phyloP scores from a whole-genome alignment of 2,797 vertebrate species.

The Cyclopterus lumpus region DNA sequence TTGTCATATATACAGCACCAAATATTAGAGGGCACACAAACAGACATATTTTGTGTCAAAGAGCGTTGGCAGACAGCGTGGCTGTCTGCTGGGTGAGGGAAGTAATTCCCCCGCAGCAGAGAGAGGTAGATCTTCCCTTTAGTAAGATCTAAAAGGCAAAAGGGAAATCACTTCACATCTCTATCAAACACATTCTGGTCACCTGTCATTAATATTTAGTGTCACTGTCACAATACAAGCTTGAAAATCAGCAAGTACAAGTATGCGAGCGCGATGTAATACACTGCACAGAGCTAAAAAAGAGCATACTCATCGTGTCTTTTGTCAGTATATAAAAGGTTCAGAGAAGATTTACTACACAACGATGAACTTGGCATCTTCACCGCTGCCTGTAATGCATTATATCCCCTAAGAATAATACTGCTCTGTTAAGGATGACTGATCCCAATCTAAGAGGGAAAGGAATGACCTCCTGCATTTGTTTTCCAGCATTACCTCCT shows the following conservation, averaged over 20 bases:
- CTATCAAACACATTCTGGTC: slow-evolving; percentile 55
- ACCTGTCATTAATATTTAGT: slow-evolving; percentile 32
- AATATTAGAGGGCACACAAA: slow-evolving; percentile 70
- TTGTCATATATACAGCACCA: slow-evolving; percentile 78
- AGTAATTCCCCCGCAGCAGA: slow-evolving; percentile 58
- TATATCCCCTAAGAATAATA: slow-evolving; percentile 28
- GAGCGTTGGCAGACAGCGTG: slow-evolving; percentile 65
- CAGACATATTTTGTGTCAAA: slow-evolving; percentile 59
- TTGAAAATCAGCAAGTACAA: slow-evolving; percentile 39
- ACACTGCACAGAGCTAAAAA: slow-evolving; percentile 15
- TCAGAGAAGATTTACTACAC: slow-evolving; percentile 14
- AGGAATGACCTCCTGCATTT: slow-evolving; percentile 34
- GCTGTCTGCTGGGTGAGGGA: slow-evolving; percentile 57
- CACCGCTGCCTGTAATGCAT: slow-evolving; percentile 26
- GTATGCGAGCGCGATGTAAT: slow-evolving; percentile 40
- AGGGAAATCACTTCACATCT: slow-evolving; percentile 66
- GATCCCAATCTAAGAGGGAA: slow-evolving; percentile 40
- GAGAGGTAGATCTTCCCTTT: slow-evolving; percentile 78
- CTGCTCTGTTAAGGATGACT: slow-evolving; percentile 36
- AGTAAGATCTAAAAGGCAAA: slow-evolving; percentile 66
- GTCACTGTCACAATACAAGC: slow-evolving; percentile 48
- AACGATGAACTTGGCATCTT: slow-evolving; percentile 12
- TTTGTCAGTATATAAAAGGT: slow-evolving; percentile 5
- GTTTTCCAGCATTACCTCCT: slow-evolving; percentile 1
- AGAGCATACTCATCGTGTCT: slow-evolving; percentile 10